Base-by-base conservation (phyloP, 1,140 invertebrate genomes). In the Bombus balteatus region DNA sequence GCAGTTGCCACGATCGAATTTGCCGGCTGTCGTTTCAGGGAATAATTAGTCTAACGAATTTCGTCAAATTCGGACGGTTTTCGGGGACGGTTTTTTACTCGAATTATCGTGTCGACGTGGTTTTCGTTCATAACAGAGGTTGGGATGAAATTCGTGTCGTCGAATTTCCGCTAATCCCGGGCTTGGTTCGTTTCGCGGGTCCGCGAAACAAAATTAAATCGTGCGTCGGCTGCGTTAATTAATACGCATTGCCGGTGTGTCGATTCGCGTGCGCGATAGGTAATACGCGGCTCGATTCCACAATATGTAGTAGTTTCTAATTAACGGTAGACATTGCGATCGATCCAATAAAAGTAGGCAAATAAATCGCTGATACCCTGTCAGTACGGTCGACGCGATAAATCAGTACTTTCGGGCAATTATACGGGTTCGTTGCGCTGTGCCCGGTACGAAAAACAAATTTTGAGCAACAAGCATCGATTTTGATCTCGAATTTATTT, bases 291-390 rank as follows among this genome's bases (percentile, higher is more conserved):
- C 86, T 72, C 82, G 89, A 88, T 90, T 88, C 66, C 86, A 77
- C 86, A 88, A 90, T 88, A 88, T 83, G 89, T 90, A 88, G 76
- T 90, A 88, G 83, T 90, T 90, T 90, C 89, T 90, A 90, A 90
- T 90, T 90, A 90, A 90, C 89, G 89, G 72, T 68, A 83, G 78
- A 78, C 83, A 80, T 79, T 72, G 68, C 86, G 75, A 83, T 90
- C 89, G 89, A 88, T 90, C 83, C 86, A 88, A 90, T 90, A 90
- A 90, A 90, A 90, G 87, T 90, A 88, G 80, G 70, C 80, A 77
- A 81, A 88, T 90, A 90, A 90, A 90, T 90, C 87, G 89, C 81
- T 75, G 89, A 86, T 88, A 81, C 70, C 68, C 86, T 81, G 80
- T 90, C 89, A 74, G 53, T 88, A 79, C 83, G 70, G 34, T 85